phyloP scores from a whole-genome alignment of 1,140 invertebrate genomes.

The Solen grandis region DNA sequence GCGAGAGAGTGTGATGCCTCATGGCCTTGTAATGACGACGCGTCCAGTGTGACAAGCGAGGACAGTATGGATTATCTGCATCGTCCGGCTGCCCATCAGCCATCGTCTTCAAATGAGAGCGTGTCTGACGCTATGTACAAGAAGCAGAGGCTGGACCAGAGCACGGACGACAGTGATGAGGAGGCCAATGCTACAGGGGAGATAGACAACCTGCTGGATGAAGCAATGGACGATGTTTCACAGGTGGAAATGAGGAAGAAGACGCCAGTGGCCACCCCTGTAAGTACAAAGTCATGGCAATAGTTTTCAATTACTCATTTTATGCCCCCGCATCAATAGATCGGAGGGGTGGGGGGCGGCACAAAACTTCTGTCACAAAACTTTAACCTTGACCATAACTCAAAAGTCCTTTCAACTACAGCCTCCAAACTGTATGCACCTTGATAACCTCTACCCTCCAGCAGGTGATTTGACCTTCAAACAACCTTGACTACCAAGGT shows the following conservation, averaged over 20 bases:
- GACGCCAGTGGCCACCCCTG: constrained; percentile 57
- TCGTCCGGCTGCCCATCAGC: not conserved
- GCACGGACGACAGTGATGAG: constrained; percentile 54
- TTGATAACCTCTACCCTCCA: too few relatives aligned
- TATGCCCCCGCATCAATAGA: too few relatives aligned
- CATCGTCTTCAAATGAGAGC: not conserved
- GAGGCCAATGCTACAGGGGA: constrained; percentile 67
- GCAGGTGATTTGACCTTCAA: too few relatives aligned
- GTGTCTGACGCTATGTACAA: not conserved
- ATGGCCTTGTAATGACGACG: constrained; percentile 41
- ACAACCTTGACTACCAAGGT: too few relatives aligned
- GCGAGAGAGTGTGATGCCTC: constrained; percentile 70
- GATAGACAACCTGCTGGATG: constrained; percentile 79
- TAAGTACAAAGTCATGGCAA: too few relatives aligned
- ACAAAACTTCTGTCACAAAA: too few relatives aligned
- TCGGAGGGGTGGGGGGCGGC: too few relatives aligned
- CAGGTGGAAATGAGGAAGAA: constrained; percentile 55
- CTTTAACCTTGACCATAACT: too few relatives aligned
- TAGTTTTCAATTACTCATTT: too few relatives aligned
- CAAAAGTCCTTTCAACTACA: too few relatives aligned
- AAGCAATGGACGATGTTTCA: constrained; percentile 71
- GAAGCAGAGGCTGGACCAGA: not conserved
- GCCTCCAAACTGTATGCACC: too few relatives aligned
- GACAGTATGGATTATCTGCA: constrained; percentile 43
- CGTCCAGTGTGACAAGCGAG: constrained; percentile 37